Evolutionary conservation across 2,888 invertebrate species (phyloP).

Genomic region (Hirtodrosophila cameraria): DNA sequence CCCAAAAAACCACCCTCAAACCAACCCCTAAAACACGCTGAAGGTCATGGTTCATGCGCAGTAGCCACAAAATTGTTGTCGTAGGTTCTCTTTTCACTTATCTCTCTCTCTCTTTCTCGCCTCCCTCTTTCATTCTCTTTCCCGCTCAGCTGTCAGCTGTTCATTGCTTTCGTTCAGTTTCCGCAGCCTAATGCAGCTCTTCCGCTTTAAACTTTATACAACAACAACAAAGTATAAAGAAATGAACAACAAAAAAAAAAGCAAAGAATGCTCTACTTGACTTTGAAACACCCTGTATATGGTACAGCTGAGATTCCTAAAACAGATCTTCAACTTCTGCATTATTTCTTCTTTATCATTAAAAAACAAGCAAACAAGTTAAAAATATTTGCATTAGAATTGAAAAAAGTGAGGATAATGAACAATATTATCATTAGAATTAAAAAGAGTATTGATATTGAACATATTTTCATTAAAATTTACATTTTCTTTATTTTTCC

Average conservation of each 20-base stretch:
- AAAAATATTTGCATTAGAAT: too few relatives aligned
- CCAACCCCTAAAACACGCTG: constrained; percentile 31
- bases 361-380: too few relatives aligned
- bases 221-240: background rate
- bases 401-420: too few relatives aligned
- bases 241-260: constrained; percentile 4
- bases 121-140: background rate
- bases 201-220: constrained; percentile 18
- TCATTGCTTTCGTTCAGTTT: constrained; percentile 56
- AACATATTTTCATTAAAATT: too few relatives aligned
- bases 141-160: constrained; percentile 42
- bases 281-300: background rate
- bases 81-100: constrained; percentile 57
- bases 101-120: background rate
- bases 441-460: too few relatives aligned
- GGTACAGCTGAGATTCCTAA: too few relatives aligned
- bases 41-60: constrained; percentile 81
- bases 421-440: too few relatives aligned
- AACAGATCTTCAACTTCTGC: too few relatives aligned
- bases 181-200: constrained; percentile 35
- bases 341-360: too few relatives aligned
- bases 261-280: background rate
- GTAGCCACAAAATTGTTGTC: constrained; percentile 55
- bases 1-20: background rate
- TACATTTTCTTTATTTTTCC: background rate